Evolutionary conservation across 2,113 vertebrate species (phyloP).

Genomic region (Tichodroma muraria): DNA sequence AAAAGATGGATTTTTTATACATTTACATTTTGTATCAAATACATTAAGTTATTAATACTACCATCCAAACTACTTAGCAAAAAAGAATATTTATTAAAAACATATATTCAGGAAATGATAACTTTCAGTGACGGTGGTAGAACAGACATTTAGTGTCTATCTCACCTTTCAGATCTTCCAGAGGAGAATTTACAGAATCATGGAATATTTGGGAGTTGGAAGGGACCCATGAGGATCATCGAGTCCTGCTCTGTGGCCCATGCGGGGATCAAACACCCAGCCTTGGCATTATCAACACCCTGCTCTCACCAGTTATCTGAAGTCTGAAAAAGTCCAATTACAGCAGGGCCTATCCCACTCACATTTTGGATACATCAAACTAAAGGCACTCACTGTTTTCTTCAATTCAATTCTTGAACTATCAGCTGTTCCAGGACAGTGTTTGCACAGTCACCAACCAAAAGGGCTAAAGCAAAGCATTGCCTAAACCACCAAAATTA

Average conservation of each 20-base stretch:
- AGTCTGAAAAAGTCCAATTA: neutral
- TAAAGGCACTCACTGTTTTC: neutral
- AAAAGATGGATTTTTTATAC: neutral
- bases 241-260: neutral
- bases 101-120: neutral
- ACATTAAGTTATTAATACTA: neutral
- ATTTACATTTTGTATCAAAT: neutral
- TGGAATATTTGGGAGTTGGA: fast-evolving
- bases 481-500: neutral
- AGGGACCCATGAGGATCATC: neutral
- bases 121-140: neutral
- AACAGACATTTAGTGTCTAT: neutral
- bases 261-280: neutral
- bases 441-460: neutral
- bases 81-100: neutral
- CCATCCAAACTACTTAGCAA: neutral
- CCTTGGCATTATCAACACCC: neutral
- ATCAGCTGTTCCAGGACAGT: neutral
- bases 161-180: neutral
- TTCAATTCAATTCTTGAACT: neutral
- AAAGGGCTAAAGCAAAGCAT: neutral
- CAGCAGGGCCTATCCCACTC: neutral
- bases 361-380: neutral
- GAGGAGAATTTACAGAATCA: neutral
- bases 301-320: neutral